Evolutionary conservation across 1,140 invertebrate genomes (phyloP).

Genomic region (Drosophila ambigua): DNA sequence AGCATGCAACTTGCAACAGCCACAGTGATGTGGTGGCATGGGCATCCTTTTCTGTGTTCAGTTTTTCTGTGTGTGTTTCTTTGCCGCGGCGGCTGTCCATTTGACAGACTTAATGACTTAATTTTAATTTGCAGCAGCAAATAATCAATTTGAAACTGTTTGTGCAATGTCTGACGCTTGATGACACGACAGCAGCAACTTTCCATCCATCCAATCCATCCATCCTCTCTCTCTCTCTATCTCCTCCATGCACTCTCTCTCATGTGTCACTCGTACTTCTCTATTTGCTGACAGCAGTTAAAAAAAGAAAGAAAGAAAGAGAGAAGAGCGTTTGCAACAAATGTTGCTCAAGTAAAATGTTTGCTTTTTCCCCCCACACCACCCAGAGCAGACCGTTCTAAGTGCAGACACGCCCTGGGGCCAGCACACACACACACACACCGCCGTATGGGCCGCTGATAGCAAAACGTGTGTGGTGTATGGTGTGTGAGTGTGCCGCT

Average conservation of each 20-base stretch:
- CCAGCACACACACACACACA: too few species aligned
- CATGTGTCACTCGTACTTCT: slow-evolving; percentile 52
- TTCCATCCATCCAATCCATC: background rate
- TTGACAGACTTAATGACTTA: slow-evolving; percentile 72
- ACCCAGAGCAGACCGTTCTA: slow-evolving; percentile 35
- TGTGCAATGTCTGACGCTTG: slow-evolving; percentile 76
- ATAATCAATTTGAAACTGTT: slow-evolving; percentile 82
- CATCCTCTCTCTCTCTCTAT: too few species aligned
- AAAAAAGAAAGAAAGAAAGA: slow-evolving; percentile 14
- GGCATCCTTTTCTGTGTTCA: slow-evolving; percentile 3
- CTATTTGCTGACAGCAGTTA: slow-evolving; percentile 53
- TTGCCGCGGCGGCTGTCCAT: slow-evolving; percentile 33
- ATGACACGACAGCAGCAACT: slow-evolving; percentile 54
- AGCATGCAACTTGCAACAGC: background rate
- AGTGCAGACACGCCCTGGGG: slow-evolving; percentile 47
- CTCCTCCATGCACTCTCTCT: slow-evolving; percentile 1
- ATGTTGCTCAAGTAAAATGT: slow-evolving; percentile 79
- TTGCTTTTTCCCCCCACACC: slow-evolving; percentile 50
- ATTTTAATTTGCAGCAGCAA: slow-evolving; percentile 76
- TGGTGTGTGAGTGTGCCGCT: slow-evolving; percentile 17
- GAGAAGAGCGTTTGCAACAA: slow-evolving; percentile 38
- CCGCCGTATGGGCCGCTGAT: slow-evolving; percentile 10
- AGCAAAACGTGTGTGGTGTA: slow-evolving; percentile 37
- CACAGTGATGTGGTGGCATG: background rate
- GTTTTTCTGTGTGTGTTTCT: slow-evolving; percentile 18